Percentiles rank a stretch among this genome's conserved stretches.
Conservation (phyloP, 2,888 invertebrate species). For the Ormyrus rosae region DNA sequence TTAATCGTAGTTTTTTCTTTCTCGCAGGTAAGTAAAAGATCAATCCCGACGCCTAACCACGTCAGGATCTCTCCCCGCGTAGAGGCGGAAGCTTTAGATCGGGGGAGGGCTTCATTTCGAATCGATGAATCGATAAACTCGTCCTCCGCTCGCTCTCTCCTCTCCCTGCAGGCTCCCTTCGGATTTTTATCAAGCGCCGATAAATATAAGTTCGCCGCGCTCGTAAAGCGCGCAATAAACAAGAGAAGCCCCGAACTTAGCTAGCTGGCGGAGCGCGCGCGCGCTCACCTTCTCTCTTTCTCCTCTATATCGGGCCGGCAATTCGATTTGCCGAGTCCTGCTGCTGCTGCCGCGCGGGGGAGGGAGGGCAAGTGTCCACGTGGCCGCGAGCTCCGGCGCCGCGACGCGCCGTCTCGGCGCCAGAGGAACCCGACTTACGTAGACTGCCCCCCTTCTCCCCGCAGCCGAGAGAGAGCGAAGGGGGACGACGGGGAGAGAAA, state of each 20-base stretch:
- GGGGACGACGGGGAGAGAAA: not conserved
- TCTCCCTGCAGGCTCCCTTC: not conserved
- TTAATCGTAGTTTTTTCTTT: no score
- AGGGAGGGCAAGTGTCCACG: constrained; percentile 59
- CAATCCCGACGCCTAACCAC: no score
- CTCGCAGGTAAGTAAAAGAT: no score
- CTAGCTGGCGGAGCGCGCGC: not conserved
- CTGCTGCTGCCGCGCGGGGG: constrained; percentile 9
- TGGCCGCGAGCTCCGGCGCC: constrained; percentile 74
- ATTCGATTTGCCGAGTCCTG: constrained; percentile 58
- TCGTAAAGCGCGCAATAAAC: constrained; percentile 41
- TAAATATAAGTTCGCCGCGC: constrained; percentile 24
- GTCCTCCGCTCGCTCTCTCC: not conserved
- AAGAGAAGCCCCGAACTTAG: constrained; percentile 35
- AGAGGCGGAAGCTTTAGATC: no score
- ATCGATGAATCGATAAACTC: constrained; percentile 11
- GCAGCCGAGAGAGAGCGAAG: not conserved
- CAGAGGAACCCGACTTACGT: constrained; percentile 60
- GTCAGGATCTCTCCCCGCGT: no score
- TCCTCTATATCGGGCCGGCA: constrained; percentile 50
- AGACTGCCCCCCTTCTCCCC: no score
- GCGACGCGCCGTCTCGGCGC: constrained; percentile 75
- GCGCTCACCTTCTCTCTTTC: constrained; percentile 19
- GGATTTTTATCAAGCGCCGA: constrained; percentile 31
- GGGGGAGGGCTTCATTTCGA: not conserved